Percentiles rank a stretch among this genome's conserved stretches.
These are phyloP conservation scores for Cryptoprocta ferox DNA, from an alignment of 2,797 vertebrate species.

Conservation along the genomic window DNA sequence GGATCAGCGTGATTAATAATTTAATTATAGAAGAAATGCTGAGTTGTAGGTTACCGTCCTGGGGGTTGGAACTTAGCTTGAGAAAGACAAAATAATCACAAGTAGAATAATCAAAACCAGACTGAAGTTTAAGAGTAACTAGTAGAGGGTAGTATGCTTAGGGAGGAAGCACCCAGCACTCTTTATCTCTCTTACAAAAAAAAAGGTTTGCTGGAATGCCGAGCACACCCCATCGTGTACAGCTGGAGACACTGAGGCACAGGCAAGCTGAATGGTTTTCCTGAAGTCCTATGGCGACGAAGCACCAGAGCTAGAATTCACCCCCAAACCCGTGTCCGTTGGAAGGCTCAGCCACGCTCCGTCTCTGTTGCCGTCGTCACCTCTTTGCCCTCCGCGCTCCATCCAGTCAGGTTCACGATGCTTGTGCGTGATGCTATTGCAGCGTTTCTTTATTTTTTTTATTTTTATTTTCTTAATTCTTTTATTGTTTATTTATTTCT, in stretches of 20 bases:
- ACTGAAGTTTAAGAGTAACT: conserved; percentile 49
- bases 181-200: neutral
- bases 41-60: conserved; percentile 10
- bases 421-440: neutral
- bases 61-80: conserved; percentile 39
- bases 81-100: conserved; percentile 49
- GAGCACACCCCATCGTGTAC: neutral
- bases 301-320: neutral
- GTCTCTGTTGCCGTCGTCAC: neutral
- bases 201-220: neutral
- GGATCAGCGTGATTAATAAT: conserved; percentile 29
- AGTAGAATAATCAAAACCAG: neutral
- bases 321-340: neutral
- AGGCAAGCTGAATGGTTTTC: neutral
- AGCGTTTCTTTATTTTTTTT: neutral
- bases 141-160: neutral
- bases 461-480: neutral
- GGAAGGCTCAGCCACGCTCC: neutral
- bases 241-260: conserved; percentile 16
- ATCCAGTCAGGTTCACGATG: neutral
- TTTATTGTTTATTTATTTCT: neutral
- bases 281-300: neutral
- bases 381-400: neutral
- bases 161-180: conserved; percentile 9
- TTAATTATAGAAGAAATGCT: conserved; percentile 60